These are phyloP conservation scores for Diplazon laetatorius DNA, from an alignment of 2,888 invertebrate species.

Conservation along the genomic window DNA sequence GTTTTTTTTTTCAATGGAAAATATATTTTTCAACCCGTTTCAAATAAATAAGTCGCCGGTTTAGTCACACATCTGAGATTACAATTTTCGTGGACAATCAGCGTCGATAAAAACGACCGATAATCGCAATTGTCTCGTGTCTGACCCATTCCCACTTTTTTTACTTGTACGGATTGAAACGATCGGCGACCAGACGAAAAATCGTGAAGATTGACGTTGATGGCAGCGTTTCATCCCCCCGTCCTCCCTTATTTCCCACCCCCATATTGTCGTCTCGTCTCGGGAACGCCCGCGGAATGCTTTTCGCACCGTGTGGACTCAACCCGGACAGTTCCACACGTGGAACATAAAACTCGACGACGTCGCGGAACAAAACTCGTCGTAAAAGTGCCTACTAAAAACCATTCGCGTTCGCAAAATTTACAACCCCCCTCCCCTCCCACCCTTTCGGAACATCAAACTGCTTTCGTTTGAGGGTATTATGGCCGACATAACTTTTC, in stretches of 20 bases:
- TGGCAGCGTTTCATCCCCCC: constrained; percentile 29
- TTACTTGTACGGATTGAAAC: constrained; percentile 31
- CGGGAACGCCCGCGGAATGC: not conserved
- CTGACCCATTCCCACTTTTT: constrained; percentile 41
- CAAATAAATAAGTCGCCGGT: not conserved
- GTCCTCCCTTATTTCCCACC: too few relatives aligned
- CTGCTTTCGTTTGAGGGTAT: constrained; percentile 55
- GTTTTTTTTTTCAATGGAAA: constrained; percentile 8
- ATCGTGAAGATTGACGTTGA: constrained; percentile 51
- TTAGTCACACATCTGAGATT: not conserved
- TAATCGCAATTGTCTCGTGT: not conserved
- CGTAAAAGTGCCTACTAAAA: constrained; percentile 55
- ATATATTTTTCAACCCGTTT: not conserved
- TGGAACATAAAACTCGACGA: constrained; percentile 52
- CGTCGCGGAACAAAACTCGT: constrained; percentile 36
- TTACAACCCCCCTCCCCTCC: constrained; percentile 53
- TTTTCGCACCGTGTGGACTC: constrained; percentile 10
- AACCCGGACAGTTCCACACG: constrained; percentile 51
- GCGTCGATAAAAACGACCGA: not conserved
- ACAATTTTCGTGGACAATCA: not conserved
- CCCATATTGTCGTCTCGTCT: not conserved
- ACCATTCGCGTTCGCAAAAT: constrained; percentile 51
- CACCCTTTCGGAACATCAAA: constrained; percentile 53
- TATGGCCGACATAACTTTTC: too few relatives aligned
- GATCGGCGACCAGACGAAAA: too few relatives aligned